Evolutionary conservation across 1,140 invertebrate species (phyloP), one percentile per base, ranked within the genome.

Genomic region (Drosophila sulfurigaster): DNA sequence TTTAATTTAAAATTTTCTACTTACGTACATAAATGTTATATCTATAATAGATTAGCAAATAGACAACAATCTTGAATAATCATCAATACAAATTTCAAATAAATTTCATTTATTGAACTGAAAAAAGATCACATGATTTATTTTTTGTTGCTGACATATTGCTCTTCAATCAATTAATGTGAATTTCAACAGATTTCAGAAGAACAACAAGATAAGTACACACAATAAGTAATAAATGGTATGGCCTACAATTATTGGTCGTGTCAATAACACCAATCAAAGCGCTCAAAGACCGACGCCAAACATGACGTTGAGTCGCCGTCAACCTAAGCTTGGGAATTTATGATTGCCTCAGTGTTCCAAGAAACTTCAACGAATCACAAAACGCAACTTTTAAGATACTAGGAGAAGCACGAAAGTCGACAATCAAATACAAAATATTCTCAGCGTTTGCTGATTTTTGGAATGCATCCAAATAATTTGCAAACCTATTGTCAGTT

Each of bases 261-360:
- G 78, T 78, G 74, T 81, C 81, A 81, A 86, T 78, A 81, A 57
- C 78, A 81, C 65, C 82, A 86, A 81, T 81, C 78, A 85, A 75
- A 67, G 48, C 28, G 59, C 52, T 78, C 66, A 86, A 49, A 81
- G 66, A 86, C 69, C 78, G 69, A 72, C 45, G 65, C 78, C n/a
- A 51, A 51, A 59, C 48, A 56, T 58, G 41, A 70, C 48, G 35
- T 72, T 48, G 35, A 71, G 49, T 45, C 43, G n/a, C n/a, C 62
- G 62, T 70, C 69, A 72, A 46, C 62, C 56, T 49, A 64, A 62
- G 75, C 62, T 71, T 64, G 32, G 43, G 35, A 41, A 60, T 65
- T 6, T 25, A 54, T 45, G 38, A 38, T 35, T 52, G 46, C 10
- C 10, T n/a, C 15, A 52, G 30, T 64, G 69, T 85, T 85, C 64